A percentile compares a stretch with the other conserved stretches of the same genome.
These are phyloP conservation scores for Poeciliopsis turneri DNA, from an alignment of 2,797 vertebrate species.

Conservation along the genomic window DNA sequence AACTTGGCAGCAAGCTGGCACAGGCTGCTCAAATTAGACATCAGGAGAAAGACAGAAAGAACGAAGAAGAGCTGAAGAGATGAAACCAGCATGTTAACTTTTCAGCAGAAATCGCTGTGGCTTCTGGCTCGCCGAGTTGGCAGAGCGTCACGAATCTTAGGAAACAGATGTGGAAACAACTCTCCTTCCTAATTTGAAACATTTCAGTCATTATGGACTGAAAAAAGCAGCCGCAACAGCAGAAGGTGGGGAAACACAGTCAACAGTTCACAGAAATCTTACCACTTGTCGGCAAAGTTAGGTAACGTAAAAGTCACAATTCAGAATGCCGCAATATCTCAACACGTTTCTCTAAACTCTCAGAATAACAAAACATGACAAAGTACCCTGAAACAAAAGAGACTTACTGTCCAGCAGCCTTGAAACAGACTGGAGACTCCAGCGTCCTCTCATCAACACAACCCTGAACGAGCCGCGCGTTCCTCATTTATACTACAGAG, in stretches of 20 bases:
- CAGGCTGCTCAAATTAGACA: background rate
- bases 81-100: background rate
- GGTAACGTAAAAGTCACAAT: background rate
- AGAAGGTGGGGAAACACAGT: background rate
- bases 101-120: background rate
- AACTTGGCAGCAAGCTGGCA: conserved; percentile 3
- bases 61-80: background rate
- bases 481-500: conserved; percentile 39
- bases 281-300: background rate
- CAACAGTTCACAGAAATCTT: background rate
- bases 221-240: background rate
- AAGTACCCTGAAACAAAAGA: background rate
- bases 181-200: background rate
- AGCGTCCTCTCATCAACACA: conserved; percentile 20
- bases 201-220: background rate
- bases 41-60: background rate
- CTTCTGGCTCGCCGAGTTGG: background rate
- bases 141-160: background rate
- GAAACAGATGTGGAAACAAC: background rate
- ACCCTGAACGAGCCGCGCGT: conserved; percentile 7
- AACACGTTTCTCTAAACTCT: background rate
- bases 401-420: conserved; percentile 44
- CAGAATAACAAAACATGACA: background rate
- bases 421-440: background rate
- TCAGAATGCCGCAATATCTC: background rate